Conservation (phyloP, 2,113 vertebrate genomes). For the Cephalopterus ornatus region DNA sequence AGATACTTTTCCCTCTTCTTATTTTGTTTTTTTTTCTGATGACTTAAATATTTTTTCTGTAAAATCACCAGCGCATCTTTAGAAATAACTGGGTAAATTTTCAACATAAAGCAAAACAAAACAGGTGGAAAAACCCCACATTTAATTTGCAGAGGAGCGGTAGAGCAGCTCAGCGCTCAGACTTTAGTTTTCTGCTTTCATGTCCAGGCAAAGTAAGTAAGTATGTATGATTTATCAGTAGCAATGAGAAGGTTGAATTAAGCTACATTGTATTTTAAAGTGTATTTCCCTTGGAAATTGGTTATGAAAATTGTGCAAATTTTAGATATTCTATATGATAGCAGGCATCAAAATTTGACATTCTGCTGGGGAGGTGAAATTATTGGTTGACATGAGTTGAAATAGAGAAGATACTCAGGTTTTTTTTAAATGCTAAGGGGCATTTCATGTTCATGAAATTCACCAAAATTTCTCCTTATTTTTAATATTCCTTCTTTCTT, state of each 20-base stretch:
- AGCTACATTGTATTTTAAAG: background rate
- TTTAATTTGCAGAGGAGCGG: background rate
- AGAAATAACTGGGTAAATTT: background rate
- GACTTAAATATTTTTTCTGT: background rate
- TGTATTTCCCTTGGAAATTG: background rate
- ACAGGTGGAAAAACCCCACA: background rate
- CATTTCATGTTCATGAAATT: background rate
- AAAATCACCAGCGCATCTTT: background rate
- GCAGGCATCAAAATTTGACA: background rate
- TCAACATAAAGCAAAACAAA: background rate
- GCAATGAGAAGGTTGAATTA: background rate
- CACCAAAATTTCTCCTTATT: background rate
- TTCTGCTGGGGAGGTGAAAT: background rate
- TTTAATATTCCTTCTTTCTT: background rate
- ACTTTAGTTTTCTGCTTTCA: background rate
- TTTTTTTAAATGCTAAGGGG: background rate
- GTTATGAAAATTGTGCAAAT: background rate
- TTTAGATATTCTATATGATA: background rate
- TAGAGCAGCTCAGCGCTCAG: background rate
- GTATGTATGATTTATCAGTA: background rate
- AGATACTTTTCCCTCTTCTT: background rate
- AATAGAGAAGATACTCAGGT: background rate
- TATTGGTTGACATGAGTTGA: accelerated
- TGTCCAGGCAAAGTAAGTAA: background rate
- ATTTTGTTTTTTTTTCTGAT: background rate